Percentiles rank a stretch among this genome's conserved stretches.
These are phyloP conservation scores for Agrilus mali DNA, from an alignment of 2,888 invertebrate genomes.

Conservation along the genomic window DNA sequence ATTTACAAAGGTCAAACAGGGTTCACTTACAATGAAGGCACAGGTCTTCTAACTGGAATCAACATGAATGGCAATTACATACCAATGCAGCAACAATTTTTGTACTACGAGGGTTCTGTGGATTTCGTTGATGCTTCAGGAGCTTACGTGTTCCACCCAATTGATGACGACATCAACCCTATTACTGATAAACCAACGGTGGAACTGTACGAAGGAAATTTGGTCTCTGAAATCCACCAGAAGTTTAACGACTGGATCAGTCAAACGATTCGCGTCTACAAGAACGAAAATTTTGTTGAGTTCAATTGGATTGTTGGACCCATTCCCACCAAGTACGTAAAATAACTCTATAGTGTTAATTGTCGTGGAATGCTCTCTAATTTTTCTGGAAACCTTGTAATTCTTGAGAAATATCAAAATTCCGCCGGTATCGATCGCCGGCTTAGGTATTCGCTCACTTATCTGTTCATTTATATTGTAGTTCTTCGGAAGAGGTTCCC, in stretches of 20 bases:
- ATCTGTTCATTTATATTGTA: conserved; percentile 2
- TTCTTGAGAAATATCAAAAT: too few relatives aligned
- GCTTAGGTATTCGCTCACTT: too few relatives aligned
- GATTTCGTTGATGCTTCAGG: conserved; percentile 69
- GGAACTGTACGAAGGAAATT: conserved; percentile 26
- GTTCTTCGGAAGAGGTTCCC: not conserved
- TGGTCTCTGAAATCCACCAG: conserved; percentile 52
- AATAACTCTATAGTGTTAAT: not conserved
- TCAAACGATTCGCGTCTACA: conserved; percentile 56
- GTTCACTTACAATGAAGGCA: conserved; percentile 40
- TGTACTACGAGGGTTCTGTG: conserved; percentile 54
- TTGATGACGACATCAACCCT: conserved; percentile 7
- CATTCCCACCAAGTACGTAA: conserved; percentile 46
- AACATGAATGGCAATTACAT: conserved; percentile 32
- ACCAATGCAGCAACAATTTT: conserved; percentile 47
- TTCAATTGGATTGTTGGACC: conserved; percentile 69
- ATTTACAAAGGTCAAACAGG: conserved; percentile 2
- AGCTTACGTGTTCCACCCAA: conserved; percentile 79
- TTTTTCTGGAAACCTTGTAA: too few relatives aligned
- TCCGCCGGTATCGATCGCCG: too few relatives aligned
- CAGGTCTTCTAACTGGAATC: conserved; percentile 42
- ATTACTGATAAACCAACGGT: conserved; percentile 7
- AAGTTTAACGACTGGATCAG: conserved; percentile 56
- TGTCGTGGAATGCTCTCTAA: too few relatives aligned
- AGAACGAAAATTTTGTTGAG: conserved; percentile 44